Evolutionary conservation across 2,888 invertebrate species (phyloP), one percentile per base, ranked within the genome.

Genomic region (Apamea anceps): DNA sequence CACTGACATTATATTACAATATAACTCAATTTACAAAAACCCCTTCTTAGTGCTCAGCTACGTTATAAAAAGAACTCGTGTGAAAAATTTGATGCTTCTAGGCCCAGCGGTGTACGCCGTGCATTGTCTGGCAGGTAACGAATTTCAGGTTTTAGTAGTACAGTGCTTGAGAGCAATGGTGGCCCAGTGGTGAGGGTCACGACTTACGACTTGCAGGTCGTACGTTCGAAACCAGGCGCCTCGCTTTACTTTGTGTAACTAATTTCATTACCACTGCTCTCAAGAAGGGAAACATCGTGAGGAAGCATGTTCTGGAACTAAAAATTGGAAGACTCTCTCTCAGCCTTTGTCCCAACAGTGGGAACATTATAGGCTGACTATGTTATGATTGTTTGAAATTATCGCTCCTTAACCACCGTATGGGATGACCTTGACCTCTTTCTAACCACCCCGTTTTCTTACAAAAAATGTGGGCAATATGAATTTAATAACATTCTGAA

Each of bases 401-500:
- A 12, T 65, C 63, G 5, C 63, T 65, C 63, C 1, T 10, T 65
- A 21, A 37, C 32, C 63, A 32, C 1, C 21, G 10, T 21, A 37
- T 37, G 32, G 10, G 10, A 21, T 32, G 21, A 21, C 10, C 63
- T 10, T 63, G 63, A 12, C 21, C 63, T 21, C 13, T 25, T 37
- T 54, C 13, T 3, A 32, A 18, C 13, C 4, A 45, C 15, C 2
- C 42, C 15, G 2, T 5, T 42, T 45, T 12, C 25, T 51, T 7
- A 7, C 57, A 5, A 81, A 51, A 60, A 73, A 62, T 75, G 10
- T 45, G 18, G 25, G 25, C 28, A 82, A 62, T n/a, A 82, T 82
- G n/a, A 67, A 45, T 80, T 67, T 62, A 54, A 82, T 82, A 75
- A 62, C 37, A 37, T 54, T 66, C 65, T 60, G n/a, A 28, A 45